Conservation (phyloP, 2,113 vertebrate genomes). For the Tricholaema leucomelas region DNA sequence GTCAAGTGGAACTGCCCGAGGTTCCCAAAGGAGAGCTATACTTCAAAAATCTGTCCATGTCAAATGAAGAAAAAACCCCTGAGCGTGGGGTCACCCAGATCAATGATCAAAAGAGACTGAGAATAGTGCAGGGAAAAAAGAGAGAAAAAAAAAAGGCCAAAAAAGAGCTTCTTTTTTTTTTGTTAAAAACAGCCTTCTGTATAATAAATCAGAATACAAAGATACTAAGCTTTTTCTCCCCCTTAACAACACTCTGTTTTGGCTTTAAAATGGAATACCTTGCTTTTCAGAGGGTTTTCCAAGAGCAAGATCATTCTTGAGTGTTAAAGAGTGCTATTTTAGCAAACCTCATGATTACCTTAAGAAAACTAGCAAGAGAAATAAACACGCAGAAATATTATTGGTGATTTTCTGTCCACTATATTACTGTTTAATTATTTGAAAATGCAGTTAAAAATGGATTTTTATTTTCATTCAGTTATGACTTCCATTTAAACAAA, state of each 20-base stretch:
- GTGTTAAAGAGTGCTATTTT: neutral
- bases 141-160: neutral
- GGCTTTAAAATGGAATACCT: constrained; percentile 38
- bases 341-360: neutral
- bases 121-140: constrained; percentile 55
- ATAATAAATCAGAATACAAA: constrained; percentile 71
- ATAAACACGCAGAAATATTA: neutral
- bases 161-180: constrained; percentile 36
- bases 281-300: constrained; percentile 9
- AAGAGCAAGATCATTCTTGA: neutral
- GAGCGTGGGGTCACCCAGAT: constrained; percentile 89
- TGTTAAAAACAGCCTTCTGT: constrained; percentile 69
- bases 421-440: neutral
- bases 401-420: neutral
- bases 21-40: constrained; percentile 82
- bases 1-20: constrained; percentile 84
- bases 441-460: neutral
- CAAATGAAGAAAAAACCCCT: constrained; percentile 86
- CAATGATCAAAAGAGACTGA: constrained; percentile 91
- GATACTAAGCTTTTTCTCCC: constrained; percentile 35
- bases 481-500: neutral
- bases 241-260: constrained; percentile 18
- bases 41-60: constrained; percentile 88
- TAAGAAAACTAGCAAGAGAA: neutral
- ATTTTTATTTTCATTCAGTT: neutral